Percentiles rank a stretch among this genome's conserved stretches.
Evolutionary conservation across 2,888 invertebrate genomes (phyloP).

Genomic region (Mythimna pallens): DNA sequence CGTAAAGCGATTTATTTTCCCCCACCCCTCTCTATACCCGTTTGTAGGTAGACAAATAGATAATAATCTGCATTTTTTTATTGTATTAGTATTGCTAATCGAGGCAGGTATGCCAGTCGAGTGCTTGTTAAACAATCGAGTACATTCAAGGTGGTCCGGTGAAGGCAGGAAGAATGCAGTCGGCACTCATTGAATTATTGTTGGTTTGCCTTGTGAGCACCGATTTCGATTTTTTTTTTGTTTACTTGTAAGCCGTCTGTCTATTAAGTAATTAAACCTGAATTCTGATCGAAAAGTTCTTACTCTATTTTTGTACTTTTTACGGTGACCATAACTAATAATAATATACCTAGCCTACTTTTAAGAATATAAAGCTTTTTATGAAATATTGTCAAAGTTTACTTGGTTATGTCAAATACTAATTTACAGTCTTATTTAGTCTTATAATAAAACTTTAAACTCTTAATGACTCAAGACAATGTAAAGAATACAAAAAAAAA

Average conservation of each 20-base stretch:
- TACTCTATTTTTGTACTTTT: not conserved
- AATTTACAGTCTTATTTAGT: not conserved
- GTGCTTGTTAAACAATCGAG: slow-evolving; percentile 70
- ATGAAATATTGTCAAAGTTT: not conserved
- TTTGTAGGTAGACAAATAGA: slow-evolving; percentile 11
- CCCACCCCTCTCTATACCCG: not conserved
- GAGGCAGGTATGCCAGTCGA: slow-evolving; percentile 71
- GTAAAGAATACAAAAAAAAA: not conserved
- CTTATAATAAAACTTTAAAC: too few species aligned
- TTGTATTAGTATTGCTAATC: slow-evolving; percentile 65
- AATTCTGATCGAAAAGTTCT: not conserved
- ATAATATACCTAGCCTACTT: too few species aligned
- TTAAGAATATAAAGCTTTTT: too few species aligned
- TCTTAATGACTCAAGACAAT: too few species aligned
- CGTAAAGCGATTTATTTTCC: not conserved
- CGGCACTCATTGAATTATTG: slow-evolving; percentile 66
- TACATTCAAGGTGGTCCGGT: slow-evolving; percentile 82
- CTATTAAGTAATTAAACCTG: slow-evolving; percentile 3
- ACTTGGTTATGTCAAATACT: too few species aligned
- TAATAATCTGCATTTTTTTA: slow-evolving; percentile 55
- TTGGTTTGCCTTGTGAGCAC: slow-evolving; percentile 67
- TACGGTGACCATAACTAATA: too few species aligned
- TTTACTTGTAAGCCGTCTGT: not conserved
- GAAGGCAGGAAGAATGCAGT: slow-evolving; percentile 84
- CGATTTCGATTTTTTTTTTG: slow-evolving; percentile 42